Evolutionary conservation across 37 sponge, comb jelly and placozoan species (phyloP), one percentile per base, ranked within the genome.

Genomic region (Petrosia ficiformis): DNA sequence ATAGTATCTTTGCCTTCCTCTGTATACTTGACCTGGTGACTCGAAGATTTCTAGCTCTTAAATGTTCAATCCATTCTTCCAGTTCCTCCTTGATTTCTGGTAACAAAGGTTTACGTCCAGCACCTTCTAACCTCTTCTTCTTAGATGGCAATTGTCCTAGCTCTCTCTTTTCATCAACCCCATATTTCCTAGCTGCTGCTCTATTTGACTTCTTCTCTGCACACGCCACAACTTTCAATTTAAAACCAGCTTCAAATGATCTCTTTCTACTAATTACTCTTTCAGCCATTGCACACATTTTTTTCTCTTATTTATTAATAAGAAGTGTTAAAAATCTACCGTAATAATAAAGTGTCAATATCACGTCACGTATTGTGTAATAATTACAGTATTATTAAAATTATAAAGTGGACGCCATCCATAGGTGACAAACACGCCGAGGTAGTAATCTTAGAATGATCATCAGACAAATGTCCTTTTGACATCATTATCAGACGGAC

Each of bases 81-180:
- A 80, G 59, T 68, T 78, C 61, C 14, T 48, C 54, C 35, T 80
- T 71, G 40, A 80, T 58, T 6, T 80, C 71, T 31, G 71, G 75
- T 11, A 67, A 28, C 16, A 22, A 31, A 0, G 75, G 59, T 28
- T 80, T 71, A 32, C 34, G 42, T 19, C 54, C 54, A 19, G 54
- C 54, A 48, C 54, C 54, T 19, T 8, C 14, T 19, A 48, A 14
- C 14, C 54, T 48, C 14, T 48, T 48, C 14, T 48, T 14, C 54
- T 19, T 8, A 14, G 14, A 14, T 48, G 54, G 54, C 8, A 19
- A 19, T 8, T 48, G 14, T 8, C 54, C 14, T 48, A 14, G 8
- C 54, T 48, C 14, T 48, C 54, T 48, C 14, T 14, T 48, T 48
- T 48, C 54, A 48, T 48, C 14, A 48, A 48, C 14, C 8, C 14